Percentiles rank a stretch among this genome's conserved stretches.
phyloP scores from a whole-genome alignment of 2,797 vertebrate species.

The Protosalanx chinensis region DNA sequence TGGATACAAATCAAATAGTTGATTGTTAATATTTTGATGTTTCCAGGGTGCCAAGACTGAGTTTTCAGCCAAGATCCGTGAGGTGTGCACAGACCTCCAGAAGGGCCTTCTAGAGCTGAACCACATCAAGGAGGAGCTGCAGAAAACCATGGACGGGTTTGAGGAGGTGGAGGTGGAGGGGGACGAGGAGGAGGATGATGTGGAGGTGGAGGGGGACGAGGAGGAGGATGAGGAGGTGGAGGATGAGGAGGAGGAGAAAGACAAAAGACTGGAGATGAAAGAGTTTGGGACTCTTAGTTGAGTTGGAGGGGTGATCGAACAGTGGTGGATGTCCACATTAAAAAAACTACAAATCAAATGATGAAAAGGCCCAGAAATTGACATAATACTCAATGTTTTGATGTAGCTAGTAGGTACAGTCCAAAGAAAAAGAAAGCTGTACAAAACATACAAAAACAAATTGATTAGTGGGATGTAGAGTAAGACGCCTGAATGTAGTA shows the following conservation, averaged over 20 bases:
- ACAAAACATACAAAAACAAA: no score
- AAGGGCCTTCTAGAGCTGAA: conserved; percentile 68
- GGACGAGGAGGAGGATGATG: conserved; percentile 41
- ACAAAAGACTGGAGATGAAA: not conserved
- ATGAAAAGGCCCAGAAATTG: no score
- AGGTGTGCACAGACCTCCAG: conserved; percentile 71
- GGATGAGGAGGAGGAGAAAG: conserved; percentile 30
- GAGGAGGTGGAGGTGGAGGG: conserved; percentile 66
- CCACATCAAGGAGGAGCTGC: conserved; percentile 66
- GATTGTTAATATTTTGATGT: no score
- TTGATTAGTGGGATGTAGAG: no score
- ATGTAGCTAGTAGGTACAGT: no score
- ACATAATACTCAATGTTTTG: no score
- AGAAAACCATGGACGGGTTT: conserved; percentile 71
- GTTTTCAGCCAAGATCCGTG: conserved; percentile 72
- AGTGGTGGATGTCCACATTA: no score
- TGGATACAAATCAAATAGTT: no score
- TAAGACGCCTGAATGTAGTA: not conserved
- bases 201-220: not conserved
- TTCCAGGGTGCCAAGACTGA: conserved; percentile 69
- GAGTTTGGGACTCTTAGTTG: not conserved
- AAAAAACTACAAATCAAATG: no score
- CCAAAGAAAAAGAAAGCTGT: no score
- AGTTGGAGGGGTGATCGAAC: no score
- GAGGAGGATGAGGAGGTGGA: conserved; percentile 68